Evolutionary conservation across 2,888 invertebrate species (phyloP), one percentile per base, ranked within the genome.

Genomic region (Pandemis corylana): DNA sequence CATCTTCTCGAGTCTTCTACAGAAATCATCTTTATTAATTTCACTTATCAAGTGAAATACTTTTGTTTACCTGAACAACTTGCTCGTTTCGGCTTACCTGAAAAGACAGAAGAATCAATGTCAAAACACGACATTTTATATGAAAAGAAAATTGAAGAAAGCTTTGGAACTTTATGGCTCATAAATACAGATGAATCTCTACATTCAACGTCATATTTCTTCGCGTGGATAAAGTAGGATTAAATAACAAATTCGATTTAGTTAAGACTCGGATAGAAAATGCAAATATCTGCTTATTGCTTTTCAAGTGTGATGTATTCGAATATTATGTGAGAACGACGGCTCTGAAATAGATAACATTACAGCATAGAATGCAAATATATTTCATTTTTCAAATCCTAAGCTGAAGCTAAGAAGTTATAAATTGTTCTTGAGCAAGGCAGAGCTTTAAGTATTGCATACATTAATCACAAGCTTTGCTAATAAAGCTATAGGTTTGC

Each of bases 221-320:
- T 46, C 36, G 63, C 36, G 46, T 20, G 56, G 56, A 36, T 64
- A 49, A 68, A 64, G 68, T 63, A 41, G 10, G 56, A 73, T 73
- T 73, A 63, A 56, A 68, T 68, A 68, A 64, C 63, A 56, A 46
- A 73, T 73, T 68, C 49, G 68, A 69, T 64, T 9, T 20, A 15
- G n/a, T 69, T 65, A 65, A 73, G 56, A 59, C 20, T 41, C 59
- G 64, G 59, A 65, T 65, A 49, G 49, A 64, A 73, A 49, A 64
- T 73, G 59, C 59, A 65, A 73, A 69, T 73, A 63, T 64, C 41
- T 59, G 61, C 44, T 68, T 68, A 64, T 65, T 42, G 62, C 67
- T 62, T 72, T 67, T 62, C 53, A 51, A 62, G 51, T 62, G 51
- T 67, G 51, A 51, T 51, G 42, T 42, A 67, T 51, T 68, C 41